Base-by-base conservation (phyloP, 2,888 invertebrate genomes). In the Orchesella flavescens region DNA sequence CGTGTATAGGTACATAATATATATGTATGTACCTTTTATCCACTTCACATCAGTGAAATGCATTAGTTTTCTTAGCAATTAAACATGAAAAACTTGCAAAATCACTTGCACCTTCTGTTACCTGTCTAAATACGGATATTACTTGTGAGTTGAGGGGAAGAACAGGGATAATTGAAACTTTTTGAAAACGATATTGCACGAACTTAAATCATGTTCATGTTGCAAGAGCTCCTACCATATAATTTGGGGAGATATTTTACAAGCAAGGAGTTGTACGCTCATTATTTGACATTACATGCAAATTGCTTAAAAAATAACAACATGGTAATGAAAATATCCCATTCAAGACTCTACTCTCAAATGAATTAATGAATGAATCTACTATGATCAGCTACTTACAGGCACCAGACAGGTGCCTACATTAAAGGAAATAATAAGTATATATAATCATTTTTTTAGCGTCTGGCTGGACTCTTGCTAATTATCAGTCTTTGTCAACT, bases 91-190 rank as follows among this genome's bases (percentile, higher is more conserved):
- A 72, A 78, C 63, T 55, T 79, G 79, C 55, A 65, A 53, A 72
- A 63, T 79, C 79, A 79, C 79, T 72, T 79, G 43, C 65, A 63
- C 65, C 72, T 49, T 71, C 78, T 4, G 24, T 65, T 59, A n/a
- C n/a, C n/a, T n/a, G 46, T 61, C 34, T 71, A 78, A 78, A 71
- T 59, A n/a, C 61, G 19, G 69, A 77, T 57, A 76, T 59, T 68
- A 46, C 49, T 19, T 61, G 21, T 21, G 46, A 17, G 12, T 5
- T 34, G 19, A 44, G 13, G 44, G 46, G 23, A 17, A 19, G 55
- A 61, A 13, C 17, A 55, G 17, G 19, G 34, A 17, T 71, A 71
- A 71, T 55, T 71, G 71, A 71, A 71, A 71, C 24, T 71, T 71
- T n/a, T 49, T 55, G 15, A 15, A 71, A 34, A 71, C 55, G 24